Evolutionary conservation across 1,140 invertebrate species (phyloP).

Genomic region (Tetragnatha versicolor): DNA sequence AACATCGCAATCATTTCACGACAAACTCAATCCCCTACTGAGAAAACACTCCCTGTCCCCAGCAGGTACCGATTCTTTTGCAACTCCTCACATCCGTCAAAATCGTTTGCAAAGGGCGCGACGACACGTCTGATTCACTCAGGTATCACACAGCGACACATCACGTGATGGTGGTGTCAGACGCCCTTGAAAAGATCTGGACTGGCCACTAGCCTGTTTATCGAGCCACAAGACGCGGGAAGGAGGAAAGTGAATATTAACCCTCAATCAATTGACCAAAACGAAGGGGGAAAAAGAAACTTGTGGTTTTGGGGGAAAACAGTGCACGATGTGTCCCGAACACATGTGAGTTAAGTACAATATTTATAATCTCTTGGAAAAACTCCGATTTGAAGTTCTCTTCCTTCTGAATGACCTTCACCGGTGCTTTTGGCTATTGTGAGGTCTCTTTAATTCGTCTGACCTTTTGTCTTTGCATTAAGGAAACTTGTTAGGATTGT

Average conservation of each 20-base stretch:
- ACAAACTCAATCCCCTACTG: no score
- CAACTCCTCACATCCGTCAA: no score
- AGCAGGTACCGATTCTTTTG: no score
- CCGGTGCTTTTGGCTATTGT: background rate
- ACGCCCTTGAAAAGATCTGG: no score
- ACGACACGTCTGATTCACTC: no score
- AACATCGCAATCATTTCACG: no score
- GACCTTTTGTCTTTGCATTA: constrained; percentile 1
- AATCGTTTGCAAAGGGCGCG: no score
- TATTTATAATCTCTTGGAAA: constrained; percentile 20
- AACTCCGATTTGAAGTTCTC: background rate
- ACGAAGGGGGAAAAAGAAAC: background rate
- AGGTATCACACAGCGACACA: no score
- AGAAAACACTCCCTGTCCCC: no score
- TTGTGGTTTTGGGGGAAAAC: background rate
- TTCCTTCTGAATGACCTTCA: constrained; percentile 12
- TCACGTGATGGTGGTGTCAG: no score
- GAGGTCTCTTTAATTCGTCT: background rate
- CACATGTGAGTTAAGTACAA: constrained; percentile 9
- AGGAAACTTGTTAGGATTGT: background rate
- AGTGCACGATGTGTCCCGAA: background rate
- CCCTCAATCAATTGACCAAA: background rate
- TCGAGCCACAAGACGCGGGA: no score
- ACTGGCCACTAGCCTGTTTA: no score
- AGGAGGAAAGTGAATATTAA: constrained; percentile 7